These are phyloP conservation scores for Gracilinanus agilis DNA, from an alignment of 2,113 vertebrate genomes.

Conservation along the genomic window DNA sequence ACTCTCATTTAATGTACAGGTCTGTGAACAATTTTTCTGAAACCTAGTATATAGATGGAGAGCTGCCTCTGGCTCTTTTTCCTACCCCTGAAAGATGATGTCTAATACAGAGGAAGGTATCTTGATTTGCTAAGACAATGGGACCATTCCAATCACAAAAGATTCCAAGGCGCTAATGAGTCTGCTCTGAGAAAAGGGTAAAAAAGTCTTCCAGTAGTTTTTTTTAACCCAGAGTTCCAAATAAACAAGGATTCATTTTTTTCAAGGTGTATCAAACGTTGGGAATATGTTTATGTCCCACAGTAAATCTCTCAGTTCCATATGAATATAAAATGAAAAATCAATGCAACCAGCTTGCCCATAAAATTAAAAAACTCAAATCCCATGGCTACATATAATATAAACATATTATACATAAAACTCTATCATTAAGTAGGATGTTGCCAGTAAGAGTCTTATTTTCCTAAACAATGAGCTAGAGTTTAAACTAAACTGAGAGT, in stretches of 20 bases:
- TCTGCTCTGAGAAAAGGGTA: background rate
- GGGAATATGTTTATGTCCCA: background rate
- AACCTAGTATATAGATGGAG: background rate
- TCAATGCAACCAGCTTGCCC: background rate
- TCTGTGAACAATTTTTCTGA: background rate
- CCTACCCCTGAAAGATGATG: background rate
- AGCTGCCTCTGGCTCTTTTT: background rate
- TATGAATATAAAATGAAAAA: background rate
- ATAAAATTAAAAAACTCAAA: background rate
- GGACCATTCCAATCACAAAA: background rate
- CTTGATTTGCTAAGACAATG: background rate
- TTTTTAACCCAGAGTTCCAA: background rate
- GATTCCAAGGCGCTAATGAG: background rate
- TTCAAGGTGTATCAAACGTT: background rate
- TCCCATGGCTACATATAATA: background rate
- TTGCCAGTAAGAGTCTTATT: background rate
- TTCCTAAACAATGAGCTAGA: background rate
- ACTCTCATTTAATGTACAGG: background rate
- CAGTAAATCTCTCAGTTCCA: background rate
- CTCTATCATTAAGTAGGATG: background rate
- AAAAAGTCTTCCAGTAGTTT: background rate
- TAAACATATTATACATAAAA: background rate
- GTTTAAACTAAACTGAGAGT: background rate
- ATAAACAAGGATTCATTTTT: background rate
- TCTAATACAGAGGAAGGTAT: background rate